Evolutionary conservation across 1,140 invertebrate genomes (phyloP).

Genomic region (Linepithema humile): DNA sequence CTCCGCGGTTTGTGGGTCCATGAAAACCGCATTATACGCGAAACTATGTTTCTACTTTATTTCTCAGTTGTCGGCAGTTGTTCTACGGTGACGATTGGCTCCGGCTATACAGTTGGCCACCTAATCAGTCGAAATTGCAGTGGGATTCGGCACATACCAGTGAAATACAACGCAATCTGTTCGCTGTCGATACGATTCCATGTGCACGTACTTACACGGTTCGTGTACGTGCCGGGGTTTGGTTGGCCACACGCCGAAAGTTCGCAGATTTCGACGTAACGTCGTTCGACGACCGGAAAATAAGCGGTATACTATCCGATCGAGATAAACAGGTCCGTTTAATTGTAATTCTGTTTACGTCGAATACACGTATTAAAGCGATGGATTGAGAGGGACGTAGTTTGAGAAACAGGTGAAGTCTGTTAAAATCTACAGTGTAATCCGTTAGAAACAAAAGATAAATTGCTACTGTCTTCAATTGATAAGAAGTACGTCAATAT

Average conservation of each 20-base stretch:
- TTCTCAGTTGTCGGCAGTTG: conserved; percentile 8
- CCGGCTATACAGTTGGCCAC: conserved; percentile 6
- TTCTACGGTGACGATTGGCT: conserved; percentile 48
- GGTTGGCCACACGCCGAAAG: not conserved
- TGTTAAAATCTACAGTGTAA: not conserved
- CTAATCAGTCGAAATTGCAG: conserved; percentile 44
- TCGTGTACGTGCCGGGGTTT: not conserved
- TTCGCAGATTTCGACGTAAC: conserved; percentile 9
- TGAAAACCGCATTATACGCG: conserved; percentile 7
- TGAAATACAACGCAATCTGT: conserved; percentile 70
- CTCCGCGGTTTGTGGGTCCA: not conserved
- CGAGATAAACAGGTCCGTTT: conserved; percentile 25
- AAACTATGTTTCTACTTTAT: conserved; percentile 45
- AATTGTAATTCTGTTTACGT: conserved; percentile 18
- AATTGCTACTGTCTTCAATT: not conserved
- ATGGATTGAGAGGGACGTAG: not conserved
- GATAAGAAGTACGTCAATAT: not conserved
- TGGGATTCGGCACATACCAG: not conserved
- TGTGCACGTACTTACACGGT: conserved; percentile 3
- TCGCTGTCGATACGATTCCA: conserved; percentile 52
- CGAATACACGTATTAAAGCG: conserved; percentile 13
- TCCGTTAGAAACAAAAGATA: not conserved
- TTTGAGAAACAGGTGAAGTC: not conserved
- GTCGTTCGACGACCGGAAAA: conserved; percentile 27
- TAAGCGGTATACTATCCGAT: conserved; percentile 21